phyloP scores from a whole-genome alignment of 2,888 invertebrate species.

The Clanis bilineata region DNA sequence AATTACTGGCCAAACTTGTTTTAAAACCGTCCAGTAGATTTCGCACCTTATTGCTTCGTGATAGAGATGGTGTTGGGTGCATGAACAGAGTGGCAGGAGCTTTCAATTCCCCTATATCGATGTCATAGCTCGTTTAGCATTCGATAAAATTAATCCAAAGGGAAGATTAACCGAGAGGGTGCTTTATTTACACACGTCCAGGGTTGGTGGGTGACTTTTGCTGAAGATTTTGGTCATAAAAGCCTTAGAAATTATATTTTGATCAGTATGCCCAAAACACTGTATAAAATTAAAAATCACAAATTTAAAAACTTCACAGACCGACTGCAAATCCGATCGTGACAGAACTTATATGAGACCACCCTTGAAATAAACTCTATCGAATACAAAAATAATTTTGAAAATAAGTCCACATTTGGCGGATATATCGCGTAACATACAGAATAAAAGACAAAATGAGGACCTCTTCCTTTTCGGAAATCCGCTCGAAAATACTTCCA shows the following conservation, averaged over 20 bases:
- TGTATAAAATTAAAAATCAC: no score
- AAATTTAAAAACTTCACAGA: no score
- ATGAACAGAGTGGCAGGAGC: conserved; percentile 37
- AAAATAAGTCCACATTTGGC: no score
- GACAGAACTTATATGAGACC: no score
- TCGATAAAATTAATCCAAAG: conserved; percentile 76
- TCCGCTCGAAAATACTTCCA: no score
- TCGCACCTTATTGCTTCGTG: conserved; percentile 36
- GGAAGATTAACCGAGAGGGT: conserved; percentile 64
- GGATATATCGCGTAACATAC: no score
- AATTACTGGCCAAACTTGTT: conserved; percentile 47
- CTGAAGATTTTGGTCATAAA: not conserved
- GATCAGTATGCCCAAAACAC: no score
- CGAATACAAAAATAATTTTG: no score
- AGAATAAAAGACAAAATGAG: no score
- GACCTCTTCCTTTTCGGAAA: no score
- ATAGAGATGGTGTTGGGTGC: conserved; percentile 34
- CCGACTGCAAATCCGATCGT: no score
- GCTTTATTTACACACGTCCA: conserved; percentile 65
- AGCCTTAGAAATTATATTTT: not conserved
- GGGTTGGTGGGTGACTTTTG: conserved; percentile 7
- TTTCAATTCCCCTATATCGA: conserved; percentile 57
- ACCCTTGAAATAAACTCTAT: no score
- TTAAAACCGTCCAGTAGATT: conserved; percentile 26
- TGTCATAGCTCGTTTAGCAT: conserved; percentile 80